Conservation (phyloP, 2,113 vertebrate genomes). For the Anseranas semipalmata region DNA sequence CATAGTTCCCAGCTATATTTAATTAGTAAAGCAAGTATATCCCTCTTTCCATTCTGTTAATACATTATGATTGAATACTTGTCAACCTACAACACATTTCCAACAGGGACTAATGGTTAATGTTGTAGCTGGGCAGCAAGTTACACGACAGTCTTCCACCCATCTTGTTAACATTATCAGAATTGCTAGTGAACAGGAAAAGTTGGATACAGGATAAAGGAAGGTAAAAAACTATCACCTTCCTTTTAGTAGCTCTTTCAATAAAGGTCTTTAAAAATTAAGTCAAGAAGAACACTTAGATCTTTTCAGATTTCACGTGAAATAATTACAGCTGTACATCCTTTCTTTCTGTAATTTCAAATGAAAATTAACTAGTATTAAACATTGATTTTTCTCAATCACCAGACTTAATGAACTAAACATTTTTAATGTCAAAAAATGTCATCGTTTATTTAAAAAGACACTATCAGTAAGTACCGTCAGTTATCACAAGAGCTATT, state of each 20-base stretch:
- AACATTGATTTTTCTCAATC: not conserved
- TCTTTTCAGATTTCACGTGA: not conserved
- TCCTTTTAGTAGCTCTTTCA: conserved; percentile 5
- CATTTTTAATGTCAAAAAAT: not conserved
- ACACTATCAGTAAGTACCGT: not conserved
- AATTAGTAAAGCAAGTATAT: not conserved
- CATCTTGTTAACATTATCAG: conserved; percentile 17
- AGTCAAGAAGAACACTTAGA: not conserved
- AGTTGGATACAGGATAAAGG: not conserved
- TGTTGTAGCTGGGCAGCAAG: not conserved
- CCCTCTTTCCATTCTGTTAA: not conserved
- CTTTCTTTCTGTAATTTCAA: conserved; percentile 10
- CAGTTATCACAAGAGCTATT: not conserved
- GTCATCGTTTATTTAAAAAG: not conserved
- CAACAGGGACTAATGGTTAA: not conserved
- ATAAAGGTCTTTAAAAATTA: not conserved
- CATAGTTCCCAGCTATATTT: not conserved
- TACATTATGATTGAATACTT: not conserved
- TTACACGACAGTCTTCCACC: not conserved
- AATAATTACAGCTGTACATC: not conserved
- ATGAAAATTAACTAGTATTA: conserved; percentile 22
- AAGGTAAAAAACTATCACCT: not conserved
- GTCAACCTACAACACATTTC: not conserved
- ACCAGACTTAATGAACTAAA: not conserved
- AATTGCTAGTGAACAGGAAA: not conserved